Evolutionary conservation across 2,113 vertebrate genomes (phyloP).

Genomic region (Oreochromis niloticus): DNA sequence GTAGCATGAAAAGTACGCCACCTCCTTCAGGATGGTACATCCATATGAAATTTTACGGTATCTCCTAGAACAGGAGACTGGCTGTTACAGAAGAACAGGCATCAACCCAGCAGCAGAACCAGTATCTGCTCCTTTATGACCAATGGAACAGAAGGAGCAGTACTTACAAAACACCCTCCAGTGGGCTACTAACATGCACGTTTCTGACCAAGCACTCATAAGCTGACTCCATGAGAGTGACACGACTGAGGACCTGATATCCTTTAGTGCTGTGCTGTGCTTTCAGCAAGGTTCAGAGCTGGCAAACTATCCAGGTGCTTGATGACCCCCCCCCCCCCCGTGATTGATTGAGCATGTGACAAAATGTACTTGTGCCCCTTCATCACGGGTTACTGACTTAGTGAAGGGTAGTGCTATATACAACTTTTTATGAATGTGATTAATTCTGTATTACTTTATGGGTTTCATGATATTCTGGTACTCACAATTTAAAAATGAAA

Average conservation of each 20-base stretch:
- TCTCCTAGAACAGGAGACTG: background rate
- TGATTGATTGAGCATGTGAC: background rate
- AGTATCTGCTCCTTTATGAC: background rate
- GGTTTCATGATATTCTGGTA: background rate
- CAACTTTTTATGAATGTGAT: background rate
- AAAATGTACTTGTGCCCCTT: background rate
- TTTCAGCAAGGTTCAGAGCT: background rate
- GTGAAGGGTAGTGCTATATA: background rate
- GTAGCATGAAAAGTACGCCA: rapidly evolving
- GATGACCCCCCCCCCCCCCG: background rate
- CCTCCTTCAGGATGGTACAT: background rate
- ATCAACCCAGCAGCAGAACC: background rate
- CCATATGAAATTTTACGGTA: background rate
- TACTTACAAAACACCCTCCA: background rate
- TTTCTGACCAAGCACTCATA: background rate
- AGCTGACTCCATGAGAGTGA: rapidly evolving
- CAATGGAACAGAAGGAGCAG: background rate
- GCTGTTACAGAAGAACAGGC: background rate
- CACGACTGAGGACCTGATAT: rapidly evolving
- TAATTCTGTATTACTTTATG: background rate
- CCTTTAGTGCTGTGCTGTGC: background rate
- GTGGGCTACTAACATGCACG: rapidly evolving
- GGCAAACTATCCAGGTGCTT: background rate
- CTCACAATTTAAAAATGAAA: background rate
- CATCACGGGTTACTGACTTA: background rate